These are phyloP conservation scores for Exephanes ischioxanthus DNA, from an alignment of 2,888 invertebrate genomes.

Conservation along the genomic window DNA sequence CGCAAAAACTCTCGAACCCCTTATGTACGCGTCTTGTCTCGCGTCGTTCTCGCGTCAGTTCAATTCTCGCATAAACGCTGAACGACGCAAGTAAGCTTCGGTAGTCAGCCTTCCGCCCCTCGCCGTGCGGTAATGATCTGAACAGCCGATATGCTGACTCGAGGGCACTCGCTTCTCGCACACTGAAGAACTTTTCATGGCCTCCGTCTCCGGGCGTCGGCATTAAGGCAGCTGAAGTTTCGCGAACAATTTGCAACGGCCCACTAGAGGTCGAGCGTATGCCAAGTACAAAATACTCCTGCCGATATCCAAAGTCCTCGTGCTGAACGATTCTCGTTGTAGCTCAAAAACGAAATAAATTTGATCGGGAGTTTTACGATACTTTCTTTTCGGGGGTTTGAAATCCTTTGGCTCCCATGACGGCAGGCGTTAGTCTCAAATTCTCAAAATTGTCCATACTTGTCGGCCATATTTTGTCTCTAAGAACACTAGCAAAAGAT, in stretches of 20 bases:
- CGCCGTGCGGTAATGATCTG: constrained; percentile 38
- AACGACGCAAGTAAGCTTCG: constrained; percentile 18
- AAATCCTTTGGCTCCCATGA: neutral
- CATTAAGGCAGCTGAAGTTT: constrained; percentile 53
- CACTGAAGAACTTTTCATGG: constrained; percentile 44
- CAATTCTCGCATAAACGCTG: constrained; percentile 19
- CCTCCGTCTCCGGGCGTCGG: constrained; percentile 27
- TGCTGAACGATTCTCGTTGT: neutral
- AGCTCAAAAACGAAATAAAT: neutral
- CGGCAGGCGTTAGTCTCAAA: neutral
- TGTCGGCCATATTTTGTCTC: no score
- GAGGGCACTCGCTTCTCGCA: constrained; percentile 42
- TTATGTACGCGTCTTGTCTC: neutral
- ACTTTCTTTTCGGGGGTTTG: neutral
- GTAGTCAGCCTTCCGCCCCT: constrained; percentile 53
- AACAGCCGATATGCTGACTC: constrained; percentile 25
- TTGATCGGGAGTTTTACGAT: neutral
- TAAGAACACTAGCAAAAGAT: no score
- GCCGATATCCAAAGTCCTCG: neutral
- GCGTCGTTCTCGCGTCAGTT: constrained; percentile 18
- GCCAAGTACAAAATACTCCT: neutral
- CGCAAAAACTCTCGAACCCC: constrained; percentile 8
- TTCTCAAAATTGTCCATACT: neutral
- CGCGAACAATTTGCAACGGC: constrained; percentile 41
- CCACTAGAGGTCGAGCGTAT: constrained; percentile 10